These are phyloP conservation scores for Procavia capensis DNA, from an alignment of 2,113 vertebrate species.

Conservation along the genomic window DNA sequence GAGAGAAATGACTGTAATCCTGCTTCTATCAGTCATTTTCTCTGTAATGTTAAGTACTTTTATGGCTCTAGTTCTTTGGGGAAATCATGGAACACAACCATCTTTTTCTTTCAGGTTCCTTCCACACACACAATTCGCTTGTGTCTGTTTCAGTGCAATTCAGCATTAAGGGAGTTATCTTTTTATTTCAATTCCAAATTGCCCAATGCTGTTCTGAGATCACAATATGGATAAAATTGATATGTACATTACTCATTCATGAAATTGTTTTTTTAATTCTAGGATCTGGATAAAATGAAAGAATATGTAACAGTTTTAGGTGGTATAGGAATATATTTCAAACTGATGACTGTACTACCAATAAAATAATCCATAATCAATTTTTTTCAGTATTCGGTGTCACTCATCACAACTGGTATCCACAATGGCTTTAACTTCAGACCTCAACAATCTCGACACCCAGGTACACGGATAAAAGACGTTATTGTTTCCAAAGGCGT, in stretches of 20 bases:
- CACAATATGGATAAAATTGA: background rate
- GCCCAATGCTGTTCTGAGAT: background rate
- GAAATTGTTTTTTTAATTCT: background rate
- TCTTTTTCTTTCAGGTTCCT: background rate
- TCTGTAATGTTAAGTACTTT: background rate
- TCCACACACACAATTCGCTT: background rate
- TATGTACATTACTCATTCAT: background rate
- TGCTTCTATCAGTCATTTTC: background rate
- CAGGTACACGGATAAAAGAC: rapidly evolving
- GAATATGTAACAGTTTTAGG: background rate
- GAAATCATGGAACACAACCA: background rate
- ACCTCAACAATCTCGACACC: background rate
- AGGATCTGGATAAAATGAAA: background rate
- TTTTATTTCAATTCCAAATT: background rate
- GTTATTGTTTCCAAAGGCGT: background rate
- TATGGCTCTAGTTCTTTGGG: background rate
- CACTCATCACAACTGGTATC: background rate
- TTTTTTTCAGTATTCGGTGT: background rate
- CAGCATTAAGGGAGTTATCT: background rate
- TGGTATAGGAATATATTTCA: background rate
- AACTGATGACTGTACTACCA: background rate
- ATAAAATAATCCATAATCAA: background rate
- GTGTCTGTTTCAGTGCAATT: background rate
- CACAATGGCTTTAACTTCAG: too few relatives aligned
- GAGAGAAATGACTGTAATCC: rapidly evolving